A percentile compares a stretch with the other conserved stretches of the same genome.
phyloP scores from a whole-genome alignment of 2,113 vertebrate genomes.

The Pygoscelis antarcticus region DNA sequence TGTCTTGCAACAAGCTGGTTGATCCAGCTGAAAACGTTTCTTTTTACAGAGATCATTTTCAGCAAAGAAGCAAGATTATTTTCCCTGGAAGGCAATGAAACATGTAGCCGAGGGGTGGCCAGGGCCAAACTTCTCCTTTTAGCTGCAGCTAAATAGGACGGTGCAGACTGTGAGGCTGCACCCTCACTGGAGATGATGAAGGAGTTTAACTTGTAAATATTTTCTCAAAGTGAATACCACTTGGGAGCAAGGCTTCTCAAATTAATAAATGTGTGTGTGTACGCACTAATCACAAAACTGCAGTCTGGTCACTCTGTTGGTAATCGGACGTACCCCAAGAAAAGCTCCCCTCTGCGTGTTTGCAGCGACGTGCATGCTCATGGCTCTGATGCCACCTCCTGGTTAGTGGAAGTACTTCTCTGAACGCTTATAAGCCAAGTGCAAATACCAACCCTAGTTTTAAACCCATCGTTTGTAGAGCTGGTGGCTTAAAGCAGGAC shows the following conservation, averaged over 20 bases:
- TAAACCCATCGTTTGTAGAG: too few species aligned
- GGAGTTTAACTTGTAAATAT: neutral
- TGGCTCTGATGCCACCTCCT: neutral
- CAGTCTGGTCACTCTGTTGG: too few species aligned
- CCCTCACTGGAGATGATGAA: neutral
- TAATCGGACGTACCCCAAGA: rapidly evolving
- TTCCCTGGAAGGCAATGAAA: neutral
- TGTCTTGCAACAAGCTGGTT: neutral
- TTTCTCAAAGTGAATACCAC: neutral
- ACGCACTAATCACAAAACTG: neutral
- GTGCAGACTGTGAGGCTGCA: neutral
- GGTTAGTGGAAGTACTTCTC: neutral
- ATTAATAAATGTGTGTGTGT: neutral
- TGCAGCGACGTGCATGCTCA: neutral
- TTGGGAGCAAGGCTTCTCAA: neutral
- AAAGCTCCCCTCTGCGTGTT: rapidly evolving
- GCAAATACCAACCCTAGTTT: neutral
- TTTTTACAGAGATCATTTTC: neutral
- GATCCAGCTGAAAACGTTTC: neutral
- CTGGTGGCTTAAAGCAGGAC: too few species aligned
- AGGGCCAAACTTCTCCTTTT: neutral
- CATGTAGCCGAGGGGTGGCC: rapidly evolving
- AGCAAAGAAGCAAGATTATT: neutral
- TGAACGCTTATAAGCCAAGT: rapidly evolving
- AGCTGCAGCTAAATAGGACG: neutral